Evolutionary conservation across 2,797 vertebrate species (phyloP), one percentile per base, ranked within the genome.

Genomic region (Silurus aristotelis): DNA sequence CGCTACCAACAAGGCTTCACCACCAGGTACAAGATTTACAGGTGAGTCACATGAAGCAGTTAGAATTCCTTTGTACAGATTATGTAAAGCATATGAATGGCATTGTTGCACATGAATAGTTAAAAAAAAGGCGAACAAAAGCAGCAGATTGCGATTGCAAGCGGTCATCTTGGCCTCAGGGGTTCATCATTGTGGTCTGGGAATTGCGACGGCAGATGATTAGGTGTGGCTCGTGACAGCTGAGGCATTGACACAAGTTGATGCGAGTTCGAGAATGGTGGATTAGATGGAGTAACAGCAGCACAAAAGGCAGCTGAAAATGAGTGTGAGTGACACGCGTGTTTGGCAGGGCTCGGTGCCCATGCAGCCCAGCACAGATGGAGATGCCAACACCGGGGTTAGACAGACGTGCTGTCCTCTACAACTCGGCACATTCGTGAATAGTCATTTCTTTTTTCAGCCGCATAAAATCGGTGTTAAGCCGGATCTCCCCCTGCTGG

Each of bases 11-110:
- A 98, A 93, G 97, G 98, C 94, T 99, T 98, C 96, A 97, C 95
- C 93, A 98, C 97, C 87, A 97, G 97, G 95, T 99, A 99, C 96
- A 98, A 98, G 95, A 99, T 99, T 92, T 99, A 99, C 97, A 98
- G 98, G 98, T 99, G 95, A 95, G 94, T 82, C 52, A 27, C 25
- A 17, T 15, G 14, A 73, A 58, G 46, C 13, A 58, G 67, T 22
- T 31, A 9, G 27, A n/a, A 38, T 61, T 83, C 48, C 17, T 68
- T 55, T 31, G 14, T 81, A n/a, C 13, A 31, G 52, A 27, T 27
- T 48, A 52, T 5, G 52, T 10, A 19, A 75, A 8, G 56, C 20
- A 12, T n/a, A 25, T 48, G 38, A 25, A 14, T 48, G 20, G 43
- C 14, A 17, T 55, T 25, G 46, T 25, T 73, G 15, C 22, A 73